phyloP scores from a whole-genome alignment of 2,797 vertebrate genomes.

The Heterohyrax brucei region DNA sequence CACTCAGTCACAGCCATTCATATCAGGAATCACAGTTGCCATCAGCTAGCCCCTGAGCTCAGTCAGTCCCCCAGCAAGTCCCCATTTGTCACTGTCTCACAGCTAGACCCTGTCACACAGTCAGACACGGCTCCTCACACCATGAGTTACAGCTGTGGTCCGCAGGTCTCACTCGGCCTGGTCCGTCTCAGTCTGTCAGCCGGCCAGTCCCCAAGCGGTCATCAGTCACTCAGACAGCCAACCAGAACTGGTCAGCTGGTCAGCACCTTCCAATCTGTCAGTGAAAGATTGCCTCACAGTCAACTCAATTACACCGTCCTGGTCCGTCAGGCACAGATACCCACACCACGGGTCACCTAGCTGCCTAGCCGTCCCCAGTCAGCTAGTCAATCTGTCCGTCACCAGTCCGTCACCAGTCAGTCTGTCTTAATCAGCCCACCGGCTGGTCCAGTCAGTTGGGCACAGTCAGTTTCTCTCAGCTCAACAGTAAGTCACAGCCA shows the following conservation, averaged over 20 bases:
- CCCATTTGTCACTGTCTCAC: neutral
- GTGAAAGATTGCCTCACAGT: neutral
- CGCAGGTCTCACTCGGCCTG: neutral
- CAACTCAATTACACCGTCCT: neutral
- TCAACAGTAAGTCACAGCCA: neutral
- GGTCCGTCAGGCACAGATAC: neutral
- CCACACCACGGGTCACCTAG: neutral
- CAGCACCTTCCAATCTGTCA: neutral
- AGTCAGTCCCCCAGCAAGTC: neutral
- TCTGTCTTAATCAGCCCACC: neutral
- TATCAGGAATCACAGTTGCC: neutral
- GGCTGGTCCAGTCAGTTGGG: neutral
- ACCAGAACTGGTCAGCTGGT: neutral
- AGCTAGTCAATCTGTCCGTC: neutral
- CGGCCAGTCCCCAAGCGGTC: neutral
- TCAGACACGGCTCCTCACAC: neutral
- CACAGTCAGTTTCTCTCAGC: too few species aligned
- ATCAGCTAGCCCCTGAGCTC: neutral
- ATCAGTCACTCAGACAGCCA: neutral
- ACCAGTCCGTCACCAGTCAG: neutral
- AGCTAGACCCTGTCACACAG: neutral
- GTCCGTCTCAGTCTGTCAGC: neutral
- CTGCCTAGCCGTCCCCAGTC: neutral
- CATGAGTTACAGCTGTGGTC: neutral
- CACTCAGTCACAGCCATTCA: neutral